A percentile compares a stretch with the other conserved stretches of the same genome.
These are phyloP conservation scores for Pungitius pungitius DNA, from an alignment of 2,113 vertebrate species.

Conservation along the genomic window DNA sequence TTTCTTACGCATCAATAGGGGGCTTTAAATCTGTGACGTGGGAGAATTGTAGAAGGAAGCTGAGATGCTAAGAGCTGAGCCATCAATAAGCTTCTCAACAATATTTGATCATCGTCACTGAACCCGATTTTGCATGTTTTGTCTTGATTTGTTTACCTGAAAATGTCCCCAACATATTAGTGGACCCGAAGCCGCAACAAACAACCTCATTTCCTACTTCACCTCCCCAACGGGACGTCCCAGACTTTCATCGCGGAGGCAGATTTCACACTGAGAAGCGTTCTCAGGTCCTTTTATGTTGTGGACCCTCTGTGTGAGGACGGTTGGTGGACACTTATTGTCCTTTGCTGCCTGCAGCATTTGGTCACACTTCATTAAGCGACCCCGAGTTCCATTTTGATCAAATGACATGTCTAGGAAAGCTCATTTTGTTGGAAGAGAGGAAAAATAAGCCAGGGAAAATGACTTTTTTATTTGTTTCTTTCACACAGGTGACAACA, in stretches of 20 bases:
- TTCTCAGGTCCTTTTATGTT: conserved; percentile 21
- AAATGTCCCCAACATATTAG: too few species aligned
- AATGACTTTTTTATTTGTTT: neutral
- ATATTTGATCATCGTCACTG: neutral
- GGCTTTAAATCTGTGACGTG: conserved; percentile 6
- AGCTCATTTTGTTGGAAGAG: neutral
- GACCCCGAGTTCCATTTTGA: conserved; percentile 1
- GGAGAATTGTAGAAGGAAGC: too few species aligned
- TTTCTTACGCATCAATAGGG: neutral
- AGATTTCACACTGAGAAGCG: neutral
- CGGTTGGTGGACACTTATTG: conserved; percentile 12
- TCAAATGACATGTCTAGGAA: conserved; percentile 10
- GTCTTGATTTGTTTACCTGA: neutral
- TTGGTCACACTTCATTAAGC: conserved; percentile 48
- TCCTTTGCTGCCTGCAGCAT: neutral
- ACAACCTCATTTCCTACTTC: neutral
- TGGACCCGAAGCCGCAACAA: too few species aligned
- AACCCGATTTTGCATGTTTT: neutral
- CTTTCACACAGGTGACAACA: neutral
- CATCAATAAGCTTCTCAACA: too few species aligned
- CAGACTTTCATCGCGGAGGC: neutral
- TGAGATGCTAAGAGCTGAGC: too few species aligned
- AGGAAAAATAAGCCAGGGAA: too few species aligned
- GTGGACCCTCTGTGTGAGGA: conserved; percentile 13
- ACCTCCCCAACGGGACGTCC: neutral